Conservation (phyloP, 2,113 vertebrate genomes). For the Antechinus stuartii region DNA sequence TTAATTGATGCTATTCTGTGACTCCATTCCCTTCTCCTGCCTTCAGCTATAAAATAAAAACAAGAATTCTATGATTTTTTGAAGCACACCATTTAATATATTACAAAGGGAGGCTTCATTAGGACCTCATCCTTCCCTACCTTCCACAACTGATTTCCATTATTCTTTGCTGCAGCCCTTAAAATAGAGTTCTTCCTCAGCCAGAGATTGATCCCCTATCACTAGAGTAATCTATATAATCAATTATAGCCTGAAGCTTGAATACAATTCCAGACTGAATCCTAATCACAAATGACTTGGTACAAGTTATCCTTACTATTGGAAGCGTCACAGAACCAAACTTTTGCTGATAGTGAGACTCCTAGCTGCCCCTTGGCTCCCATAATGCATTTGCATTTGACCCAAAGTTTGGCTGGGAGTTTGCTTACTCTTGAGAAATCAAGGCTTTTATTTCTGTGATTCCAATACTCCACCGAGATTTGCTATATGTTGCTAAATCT, state of each 20-base stretch:
- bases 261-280: neutral
- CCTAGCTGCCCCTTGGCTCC: neutral
- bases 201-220: neutral
- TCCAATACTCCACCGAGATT: neutral
- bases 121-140: neutral
- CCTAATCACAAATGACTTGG: neutral
- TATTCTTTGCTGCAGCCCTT: neutral
- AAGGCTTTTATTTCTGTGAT: neutral
- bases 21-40: neutral
- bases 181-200: neutral
- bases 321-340: neutral
- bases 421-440: neutral
- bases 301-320: neutral
- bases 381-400: no score
- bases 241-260: neutral
- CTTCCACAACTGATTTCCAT: neutral
- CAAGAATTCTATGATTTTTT: neutral
- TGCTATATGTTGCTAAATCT: neutral
- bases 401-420: no score
- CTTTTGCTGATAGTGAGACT: neutral
- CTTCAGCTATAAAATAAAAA: neutral
- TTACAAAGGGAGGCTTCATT: neutral
- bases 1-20: neutral
- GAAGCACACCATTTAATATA: neutral
- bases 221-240: neutral